These are phyloP conservation scores for Leptinotarsa lineolata DNA, from an alignment of 1,140 invertebrate species.

Conservation along the genomic window DNA sequence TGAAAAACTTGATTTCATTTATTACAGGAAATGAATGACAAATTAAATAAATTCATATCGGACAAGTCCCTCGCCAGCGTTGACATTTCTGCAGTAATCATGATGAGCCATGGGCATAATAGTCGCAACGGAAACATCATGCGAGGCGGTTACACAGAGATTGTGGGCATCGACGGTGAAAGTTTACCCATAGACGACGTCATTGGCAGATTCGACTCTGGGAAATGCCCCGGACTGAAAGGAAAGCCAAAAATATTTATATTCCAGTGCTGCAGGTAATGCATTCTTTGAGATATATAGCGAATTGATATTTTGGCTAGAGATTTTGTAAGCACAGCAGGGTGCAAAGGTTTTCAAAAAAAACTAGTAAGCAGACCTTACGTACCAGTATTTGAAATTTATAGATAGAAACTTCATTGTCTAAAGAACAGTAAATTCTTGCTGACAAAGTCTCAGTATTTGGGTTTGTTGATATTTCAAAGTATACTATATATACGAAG, in stretches of 20 bases:
- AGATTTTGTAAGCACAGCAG: too few species aligned
- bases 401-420: too few species aligned
- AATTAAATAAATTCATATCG: constrained; percentile 33
- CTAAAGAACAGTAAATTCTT: too few species aligned
- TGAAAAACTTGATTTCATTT: background rate
- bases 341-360: background rate
- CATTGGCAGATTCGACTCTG: constrained; percentile 65
- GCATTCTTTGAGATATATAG: background rate
- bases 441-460: too few species aligned
- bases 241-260: constrained; percentile 80
- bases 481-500: too few species aligned
- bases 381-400: background rate
- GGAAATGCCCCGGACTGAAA: constrained; percentile 62
- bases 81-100: constrained; percentile 62
- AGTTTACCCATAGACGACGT: constrained; percentile 58
- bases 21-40: constrained; percentile 31
- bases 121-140: constrained; percentile 33
- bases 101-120: constrained; percentile 64
- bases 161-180: constrained; percentile 58
- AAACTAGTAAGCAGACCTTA: background rate
- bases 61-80: constrained; percentile 41
- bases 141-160: constrained; percentile 43
- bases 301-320: too few species aligned
- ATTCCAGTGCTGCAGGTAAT: constrained; percentile 62
- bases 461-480: too few species aligned